Evolutionary conservation across 1,140 invertebrate genomes (phyloP).

Genomic region (Geopemphigus sp.): DNA sequence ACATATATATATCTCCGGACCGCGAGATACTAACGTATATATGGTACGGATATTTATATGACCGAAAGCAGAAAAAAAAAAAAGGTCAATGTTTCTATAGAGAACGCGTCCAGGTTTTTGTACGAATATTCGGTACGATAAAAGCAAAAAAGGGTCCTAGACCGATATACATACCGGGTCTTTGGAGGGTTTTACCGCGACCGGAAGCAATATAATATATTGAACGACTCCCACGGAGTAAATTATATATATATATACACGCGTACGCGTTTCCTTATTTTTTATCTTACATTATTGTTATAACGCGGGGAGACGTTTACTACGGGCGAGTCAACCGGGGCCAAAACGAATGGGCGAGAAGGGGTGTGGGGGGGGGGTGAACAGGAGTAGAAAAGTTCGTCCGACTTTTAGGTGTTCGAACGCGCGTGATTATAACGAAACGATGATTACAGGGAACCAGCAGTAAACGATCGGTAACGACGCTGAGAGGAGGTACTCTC

Average conservation of each 20-base stretch:
- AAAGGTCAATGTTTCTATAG: not conserved
- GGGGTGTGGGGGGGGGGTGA: too few relatives aligned
- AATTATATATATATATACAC: too few relatives aligned
- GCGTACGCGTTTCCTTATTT: not conserved
- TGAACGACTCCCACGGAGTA: not conserved
- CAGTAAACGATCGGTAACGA: conserved; percentile 85
- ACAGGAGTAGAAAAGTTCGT: too few relatives aligned
- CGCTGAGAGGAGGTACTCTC: conserved; percentile 77
- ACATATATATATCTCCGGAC: not conserved
- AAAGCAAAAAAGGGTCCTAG: not conserved
- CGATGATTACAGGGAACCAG: conserved; percentile 64
- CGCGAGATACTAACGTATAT: too few relatives aligned
- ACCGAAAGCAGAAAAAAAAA: not conserved
- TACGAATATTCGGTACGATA: not conserved
- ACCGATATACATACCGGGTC: not conserved
- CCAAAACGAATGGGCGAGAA: too few relatives aligned
- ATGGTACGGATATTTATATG: not conserved
- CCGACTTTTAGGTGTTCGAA: too few relatives aligned
- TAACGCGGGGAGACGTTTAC: too few relatives aligned
- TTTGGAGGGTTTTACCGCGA: not conserved
- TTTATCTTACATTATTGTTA: too few relatives aligned
- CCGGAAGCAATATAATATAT: conserved; percentile 16
- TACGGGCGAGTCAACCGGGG: too few relatives aligned
- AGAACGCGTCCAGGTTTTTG: not conserved
- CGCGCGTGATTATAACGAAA: not conserved